Conservation (phyloP, 2,113 vertebrate genomes). For the Canis aureus region DNA sequence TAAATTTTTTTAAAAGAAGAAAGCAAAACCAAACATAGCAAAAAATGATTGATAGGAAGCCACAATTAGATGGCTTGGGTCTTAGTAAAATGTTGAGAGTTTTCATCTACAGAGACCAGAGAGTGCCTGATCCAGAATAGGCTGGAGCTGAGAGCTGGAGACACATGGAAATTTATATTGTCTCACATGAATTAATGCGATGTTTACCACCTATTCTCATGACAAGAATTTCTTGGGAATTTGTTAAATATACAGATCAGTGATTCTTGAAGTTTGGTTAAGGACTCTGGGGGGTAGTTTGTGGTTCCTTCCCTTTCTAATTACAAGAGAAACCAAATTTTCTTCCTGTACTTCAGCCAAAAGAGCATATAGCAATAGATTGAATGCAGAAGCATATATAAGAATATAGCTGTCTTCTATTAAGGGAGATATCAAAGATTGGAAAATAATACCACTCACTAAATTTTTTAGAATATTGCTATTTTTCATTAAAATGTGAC, state of each 20-base stretch:
- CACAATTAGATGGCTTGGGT: neutral
- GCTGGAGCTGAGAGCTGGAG: neutral
- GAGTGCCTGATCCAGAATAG: neutral
- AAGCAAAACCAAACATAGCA: slow-evolving; percentile 6
- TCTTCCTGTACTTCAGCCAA: slow-evolving; percentile 1
- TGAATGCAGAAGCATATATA: slow-evolving; percentile 18
- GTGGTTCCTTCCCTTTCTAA: neutral
- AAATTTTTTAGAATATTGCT: slow-evolving; percentile 40
- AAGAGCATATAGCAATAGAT: slow-evolving; percentile 40
- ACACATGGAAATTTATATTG: neutral
- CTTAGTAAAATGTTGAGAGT: neutral
- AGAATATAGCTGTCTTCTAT: slow-evolving; percentile 21
- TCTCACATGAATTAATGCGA: slow-evolving; percentile 15
- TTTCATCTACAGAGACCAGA: neutral
- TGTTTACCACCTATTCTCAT: neutral
- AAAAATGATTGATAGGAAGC: neutral
- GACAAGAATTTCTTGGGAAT: neutral
- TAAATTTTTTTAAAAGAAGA: slow-evolving; percentile 34
- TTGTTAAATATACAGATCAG: slow-evolving; percentile 23
- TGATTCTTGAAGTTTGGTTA: slow-evolving; percentile 43
- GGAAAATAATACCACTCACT: slow-evolving; percentile 10
- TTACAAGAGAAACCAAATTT: slow-evolving; percentile 27
- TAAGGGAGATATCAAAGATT: slow-evolving; percentile 33
- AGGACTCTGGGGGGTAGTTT: neutral
- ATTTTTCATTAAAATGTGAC: slow-evolving; percentile 51